Evolutionary conservation across 2,888 invertebrate genomes (phyloP).

Genomic region (Epistrophe eligans): DNA sequence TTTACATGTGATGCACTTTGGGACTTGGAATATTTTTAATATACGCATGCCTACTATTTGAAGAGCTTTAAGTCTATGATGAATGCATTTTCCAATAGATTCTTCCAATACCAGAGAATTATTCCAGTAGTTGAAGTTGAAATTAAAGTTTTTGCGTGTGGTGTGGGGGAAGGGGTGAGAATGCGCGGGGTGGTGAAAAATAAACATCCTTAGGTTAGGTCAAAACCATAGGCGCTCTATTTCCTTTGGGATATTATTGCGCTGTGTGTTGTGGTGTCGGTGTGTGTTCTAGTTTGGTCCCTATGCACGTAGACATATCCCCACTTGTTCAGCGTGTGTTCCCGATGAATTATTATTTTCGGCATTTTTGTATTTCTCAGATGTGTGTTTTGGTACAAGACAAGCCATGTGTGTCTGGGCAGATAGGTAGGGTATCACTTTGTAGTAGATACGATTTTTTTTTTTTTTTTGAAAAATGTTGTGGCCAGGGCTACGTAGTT

Average conservation of each 20-base stretch:
- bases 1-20: constrained; percentile 37
- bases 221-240: constrained; percentile 69
- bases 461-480: constrained; percentile 22
- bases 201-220: constrained; percentile 71
- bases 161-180: background rate
- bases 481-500: constrained; percentile 8
- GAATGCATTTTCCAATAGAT: constrained; percentile 41
- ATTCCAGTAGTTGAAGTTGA: constrained; percentile 3
- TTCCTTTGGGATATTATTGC: constrained; percentile 47
- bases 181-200: background rate
- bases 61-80: constrained; percentile 26
- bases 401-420: constrained; percentile 33
- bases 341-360: constrained; percentile 57
- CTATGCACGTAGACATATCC: constrained; percentile 25
- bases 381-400: constrained; percentile 37
- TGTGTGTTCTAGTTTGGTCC: constrained; percentile 53
- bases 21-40: background rate
- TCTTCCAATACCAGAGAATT: background rate
- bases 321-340: constrained; percentile 40
- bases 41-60: constrained; percentile 32
- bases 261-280: background rate
- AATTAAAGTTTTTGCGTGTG: background rate
- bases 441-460: constrained; percentile 20
- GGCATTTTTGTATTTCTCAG: constrained; percentile 25
- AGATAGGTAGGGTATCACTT: background rate